Evolutionary conservation across 2,888 invertebrate species (phyloP).

Genomic region (Caenorhabditis sulstoni): DNA sequence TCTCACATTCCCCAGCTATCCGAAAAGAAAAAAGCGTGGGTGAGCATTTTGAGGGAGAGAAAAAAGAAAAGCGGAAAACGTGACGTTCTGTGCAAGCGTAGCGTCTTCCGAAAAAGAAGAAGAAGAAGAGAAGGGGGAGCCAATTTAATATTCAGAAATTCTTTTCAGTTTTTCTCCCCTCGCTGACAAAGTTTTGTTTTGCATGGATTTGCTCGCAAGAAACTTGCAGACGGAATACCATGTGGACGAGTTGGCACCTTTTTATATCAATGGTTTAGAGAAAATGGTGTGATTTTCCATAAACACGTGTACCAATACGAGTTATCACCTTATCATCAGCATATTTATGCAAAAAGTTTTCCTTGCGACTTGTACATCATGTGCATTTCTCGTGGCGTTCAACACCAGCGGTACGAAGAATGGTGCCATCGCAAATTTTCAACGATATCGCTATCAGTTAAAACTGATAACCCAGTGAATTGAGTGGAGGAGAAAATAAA

Average conservation of each 20-base stretch:
- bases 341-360: background rate
- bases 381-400: slow-evolving; percentile 42
- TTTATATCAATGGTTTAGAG: slow-evolving; percentile 18
- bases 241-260: background rate
- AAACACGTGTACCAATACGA: slow-evolving; percentile 15
- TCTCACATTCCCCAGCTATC: slow-evolving; percentile 1
- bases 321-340: slow-evolving; percentile 27
- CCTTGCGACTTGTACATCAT: slow-evolving; percentile 11
- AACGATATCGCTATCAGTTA: slow-evolving; percentile 5
- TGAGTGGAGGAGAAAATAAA: background rate
- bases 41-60: slow-evolving; percentile 21
- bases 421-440: slow-evolving; percentile 27
- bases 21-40: slow-evolving; percentile 29
- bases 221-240: background rate
- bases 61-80: slow-evolving; percentile 35
- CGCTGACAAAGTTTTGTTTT: too few species aligned
- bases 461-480: background rate
- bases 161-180: background rate
- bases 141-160: slow-evolving; percentile 51
- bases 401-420: slow-evolving; percentile 2
- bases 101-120: background rate
- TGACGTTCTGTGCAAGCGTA: slow-evolving; percentile 25
- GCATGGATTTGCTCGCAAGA: too few species aligned
- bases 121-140: slow-evolving; percentile 9
- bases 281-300: slow-evolving; percentile 37